These are phyloP conservation scores for Aurelia aurita complex sp. Pacific DNA, from an alignment of 30 jellyfish, hydroid and myxozoan species.

Conservation along the genomic window DNA sequence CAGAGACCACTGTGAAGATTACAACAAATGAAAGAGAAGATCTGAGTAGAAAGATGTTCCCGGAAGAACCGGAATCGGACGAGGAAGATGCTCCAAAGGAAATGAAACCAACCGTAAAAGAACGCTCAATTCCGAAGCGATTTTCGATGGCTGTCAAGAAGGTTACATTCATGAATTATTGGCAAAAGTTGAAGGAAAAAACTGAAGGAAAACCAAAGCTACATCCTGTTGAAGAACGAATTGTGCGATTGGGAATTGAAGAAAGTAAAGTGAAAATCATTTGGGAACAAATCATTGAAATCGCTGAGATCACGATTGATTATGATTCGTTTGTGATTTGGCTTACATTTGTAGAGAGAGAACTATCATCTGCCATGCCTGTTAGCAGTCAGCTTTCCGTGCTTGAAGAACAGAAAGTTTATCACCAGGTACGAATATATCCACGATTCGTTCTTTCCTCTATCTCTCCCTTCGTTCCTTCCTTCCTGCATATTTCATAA, in stretches of 20 bases:
- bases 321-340: constrained; percentile 77
- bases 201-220: constrained; percentile 1
- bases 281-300: constrained; percentile 62
- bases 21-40: constrained; percentile 60
- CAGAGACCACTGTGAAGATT: constrained; percentile 13
- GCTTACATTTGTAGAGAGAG: constrained; percentile 91
- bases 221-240: constrained; percentile 55
- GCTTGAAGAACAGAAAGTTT: constrained; percentile 68
- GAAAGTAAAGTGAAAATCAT: constrained; percentile 57
- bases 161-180: constrained; percentile 42
- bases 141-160: constrained; percentile 36
- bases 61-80: constrained; percentile 1
- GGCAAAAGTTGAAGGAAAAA: constrained; percentile 40
- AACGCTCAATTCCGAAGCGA: constrained; percentile 27
- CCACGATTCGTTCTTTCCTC: too few relatives aligned
- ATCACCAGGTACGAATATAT: constrained; percentile 68
- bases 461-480: too few relatives aligned
- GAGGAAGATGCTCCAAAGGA: constrained; percentile 14
- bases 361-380: constrained; percentile 51
- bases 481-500: too few relatives aligned
- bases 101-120: background rate
- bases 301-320: constrained; percentile 31
- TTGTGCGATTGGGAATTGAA: constrained; percentile 52
- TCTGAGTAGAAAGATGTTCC: constrained; percentile 48
- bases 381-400: constrained; percentile 58